Evolutionary conservation across 1,140 invertebrate species (phyloP).

Genomic region (Brachionus asplanchnoidis): DNA sequence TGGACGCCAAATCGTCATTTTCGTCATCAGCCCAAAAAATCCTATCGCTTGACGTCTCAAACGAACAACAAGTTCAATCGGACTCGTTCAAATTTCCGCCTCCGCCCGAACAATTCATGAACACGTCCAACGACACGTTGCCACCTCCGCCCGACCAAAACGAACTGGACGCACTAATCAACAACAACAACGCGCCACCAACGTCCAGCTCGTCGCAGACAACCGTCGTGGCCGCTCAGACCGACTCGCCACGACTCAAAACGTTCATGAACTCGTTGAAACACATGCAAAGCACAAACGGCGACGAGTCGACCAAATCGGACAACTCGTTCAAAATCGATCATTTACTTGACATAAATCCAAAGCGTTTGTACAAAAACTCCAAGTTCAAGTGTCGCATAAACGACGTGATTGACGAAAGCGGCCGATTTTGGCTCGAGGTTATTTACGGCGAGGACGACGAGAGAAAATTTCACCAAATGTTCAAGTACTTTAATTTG

Average conservation of each 20-base stretch:
- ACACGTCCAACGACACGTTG: background rate
- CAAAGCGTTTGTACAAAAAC: slow-evolving; percentile 35
- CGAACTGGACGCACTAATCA: background rate
- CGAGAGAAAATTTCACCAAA: slow-evolving; percentile 38
- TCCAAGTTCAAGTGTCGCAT: slow-evolving; percentile 27
- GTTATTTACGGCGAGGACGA: slow-evolving; percentile 24
- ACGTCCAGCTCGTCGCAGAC: slow-evolving; percentile 2
- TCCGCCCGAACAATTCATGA: slow-evolving; percentile 19
- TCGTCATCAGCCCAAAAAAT: background rate
- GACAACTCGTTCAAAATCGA: slow-evolving; percentile 16
- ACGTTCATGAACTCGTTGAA: slow-evolving; percentile 23
- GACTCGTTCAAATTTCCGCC: slow-evolving; percentile 25
- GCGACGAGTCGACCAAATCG: background rate
- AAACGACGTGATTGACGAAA: background rate
- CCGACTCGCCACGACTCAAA: slow-evolving; percentile 3
- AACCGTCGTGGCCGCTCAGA: background rate
- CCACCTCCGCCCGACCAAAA: slow-evolving; percentile 3
- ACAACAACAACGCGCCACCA: background rate
- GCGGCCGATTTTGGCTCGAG: slow-evolving; percentile 27
- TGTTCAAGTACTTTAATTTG: slow-evolving; percentile 34
- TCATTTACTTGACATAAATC: slow-evolving; percentile 31
- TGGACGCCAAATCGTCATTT: background rate
- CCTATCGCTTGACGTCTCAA: background rate
- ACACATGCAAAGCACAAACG: background rate
- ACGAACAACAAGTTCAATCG: background rate